phyloP scores from a whole-genome alignment of 1,140 invertebrate genomes.

The Tetramorium simillimum region DNA sequence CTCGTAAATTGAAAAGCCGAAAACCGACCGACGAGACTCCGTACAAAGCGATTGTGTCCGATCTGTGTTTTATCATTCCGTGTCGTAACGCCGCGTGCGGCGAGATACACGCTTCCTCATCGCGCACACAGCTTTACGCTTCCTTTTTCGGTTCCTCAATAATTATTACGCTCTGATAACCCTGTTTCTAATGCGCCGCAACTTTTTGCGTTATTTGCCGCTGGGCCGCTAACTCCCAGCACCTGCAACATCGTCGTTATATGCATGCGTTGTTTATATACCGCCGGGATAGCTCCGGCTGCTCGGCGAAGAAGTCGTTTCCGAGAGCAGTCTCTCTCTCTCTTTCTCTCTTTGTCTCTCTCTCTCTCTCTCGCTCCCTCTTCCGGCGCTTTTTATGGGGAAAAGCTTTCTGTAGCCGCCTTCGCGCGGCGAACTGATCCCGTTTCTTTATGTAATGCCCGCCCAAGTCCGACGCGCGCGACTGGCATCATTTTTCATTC shows the following conservation, averaged over 20 bases:
- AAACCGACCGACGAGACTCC: background rate
- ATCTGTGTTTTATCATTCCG: conserved; percentile 21
- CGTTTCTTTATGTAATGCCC: conserved; percentile 45
- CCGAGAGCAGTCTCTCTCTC: conserved; percentile 35
- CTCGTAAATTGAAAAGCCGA: background rate
- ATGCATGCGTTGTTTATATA: conserved; percentile 44
- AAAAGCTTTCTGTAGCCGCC: conserved; percentile 51
- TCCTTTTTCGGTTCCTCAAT: conserved; percentile 15
- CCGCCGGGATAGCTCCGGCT: conserved; percentile 23
- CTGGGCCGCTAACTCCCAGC: conserved; percentile 3
- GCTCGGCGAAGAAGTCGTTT: conserved; percentile 37
- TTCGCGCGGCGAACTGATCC: conserved; percentile 21
- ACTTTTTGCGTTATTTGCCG: conserved; percentile 25
- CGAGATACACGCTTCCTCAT: background rate
- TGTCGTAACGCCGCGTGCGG: background rate
- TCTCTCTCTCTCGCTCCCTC: background rate
- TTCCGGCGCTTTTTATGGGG: conserved; percentile 35
- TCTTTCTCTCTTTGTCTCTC: background rate
- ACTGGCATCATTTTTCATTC: conserved; percentile 52
- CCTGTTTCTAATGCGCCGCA: background rate
- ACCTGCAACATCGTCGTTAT: conserved; percentile 36
- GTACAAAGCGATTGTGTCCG: background rate
- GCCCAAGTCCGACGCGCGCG: conserved; percentile 9
- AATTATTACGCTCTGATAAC: conserved; percentile 52
- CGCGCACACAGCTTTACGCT: background rate